Base-by-base conservation (phyloP, 1,140 invertebrate species). In the Micrasema longulum region DNA sequence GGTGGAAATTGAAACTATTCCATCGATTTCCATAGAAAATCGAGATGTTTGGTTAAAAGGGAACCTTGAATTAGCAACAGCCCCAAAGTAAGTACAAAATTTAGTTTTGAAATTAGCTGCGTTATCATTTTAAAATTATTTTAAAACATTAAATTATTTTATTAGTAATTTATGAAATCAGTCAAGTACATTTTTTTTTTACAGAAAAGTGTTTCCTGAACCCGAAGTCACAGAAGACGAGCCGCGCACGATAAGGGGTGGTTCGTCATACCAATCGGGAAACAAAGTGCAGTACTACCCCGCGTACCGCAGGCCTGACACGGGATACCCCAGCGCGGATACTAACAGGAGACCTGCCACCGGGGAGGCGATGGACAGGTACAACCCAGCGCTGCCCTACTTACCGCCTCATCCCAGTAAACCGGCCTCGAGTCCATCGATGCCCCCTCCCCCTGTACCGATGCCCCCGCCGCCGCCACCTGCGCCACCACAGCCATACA, bases 311-410 rank as follows among this genome's bases (percentile, higher is more conserved):
- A 41, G 35, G 1, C 38, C 23, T 6, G 43, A 66, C 38, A 36
- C 18, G 0, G 23, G 20, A 6, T 69, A 52, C 18, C 64, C 66
- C 0, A 71, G 23, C 41, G 47, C 72, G 14, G 73, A 75, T 12
- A 60, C 64, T 18, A 62, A 75, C 38, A 48, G 23, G 0, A 23
- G 14, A 35, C 65, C 65, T 7, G 64, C 64, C 16, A 66, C 65
- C 6, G 73, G 73, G n/a, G 83, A 85, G 78, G 81, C 78, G 16
- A 79, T 84, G 77, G 83, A 85, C 60, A 66, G 78, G 38, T 85
- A 83, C 66, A 85, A 85, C 76, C 83, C 84, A n/a, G 83, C 83
- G 14, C 80, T 84, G 52, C 81, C 83, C 4, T 84, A 85, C 73
- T 78, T 85, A 71, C 84, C 83, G 3, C 74, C 74, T 0, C 22